Percentiles rank a stretch among this genome's conserved stretches.
Evolutionary conservation across 2,797 vertebrate species (phyloP).

Genomic region (Cynopterus sphinx): DNA sequence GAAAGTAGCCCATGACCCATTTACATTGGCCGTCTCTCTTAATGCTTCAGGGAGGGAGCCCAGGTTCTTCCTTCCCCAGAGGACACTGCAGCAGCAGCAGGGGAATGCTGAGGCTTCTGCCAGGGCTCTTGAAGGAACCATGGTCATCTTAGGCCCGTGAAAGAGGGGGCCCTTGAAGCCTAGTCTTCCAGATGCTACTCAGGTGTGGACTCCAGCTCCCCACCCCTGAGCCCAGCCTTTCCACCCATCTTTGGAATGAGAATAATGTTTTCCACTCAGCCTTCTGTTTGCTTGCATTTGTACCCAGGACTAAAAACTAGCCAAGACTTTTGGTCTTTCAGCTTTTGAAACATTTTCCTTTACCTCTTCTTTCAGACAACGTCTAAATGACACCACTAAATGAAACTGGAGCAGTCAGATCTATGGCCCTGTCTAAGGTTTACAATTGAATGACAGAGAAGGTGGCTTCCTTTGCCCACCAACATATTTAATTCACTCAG

Average conservation of each 20-base stretch:
- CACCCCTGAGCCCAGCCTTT: background rate
- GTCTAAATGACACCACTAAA: background rate
- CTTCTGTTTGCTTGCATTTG: background rate
- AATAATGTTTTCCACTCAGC: too few species aligned
- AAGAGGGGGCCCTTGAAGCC: background rate
- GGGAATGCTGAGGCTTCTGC: accelerated
- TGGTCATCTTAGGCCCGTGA: background rate
- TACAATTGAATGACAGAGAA: background rate
- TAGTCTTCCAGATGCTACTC: too few species aligned
- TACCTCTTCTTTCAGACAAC: background rate
- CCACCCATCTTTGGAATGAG: accelerated
- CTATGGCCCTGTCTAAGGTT: background rate
- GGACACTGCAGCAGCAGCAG: background rate
- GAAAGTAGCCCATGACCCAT: accelerated
- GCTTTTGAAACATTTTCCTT: background rate
- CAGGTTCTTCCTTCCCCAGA: background rate
- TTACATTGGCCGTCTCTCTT: background rate
- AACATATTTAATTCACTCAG: background rate
- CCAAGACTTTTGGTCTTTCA: background rate
- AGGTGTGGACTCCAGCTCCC: background rate
- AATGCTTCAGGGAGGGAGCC: background rate
- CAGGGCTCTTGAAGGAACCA: background rate
- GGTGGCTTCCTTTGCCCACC: background rate
- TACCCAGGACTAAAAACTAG: background rate
- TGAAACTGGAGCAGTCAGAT: background rate